Percentiles rank a stretch among this genome's conserved stretches.
Conservation (phyloP, 2,888 invertebrate genomes). For the Odontomyia ornata region DNA sequence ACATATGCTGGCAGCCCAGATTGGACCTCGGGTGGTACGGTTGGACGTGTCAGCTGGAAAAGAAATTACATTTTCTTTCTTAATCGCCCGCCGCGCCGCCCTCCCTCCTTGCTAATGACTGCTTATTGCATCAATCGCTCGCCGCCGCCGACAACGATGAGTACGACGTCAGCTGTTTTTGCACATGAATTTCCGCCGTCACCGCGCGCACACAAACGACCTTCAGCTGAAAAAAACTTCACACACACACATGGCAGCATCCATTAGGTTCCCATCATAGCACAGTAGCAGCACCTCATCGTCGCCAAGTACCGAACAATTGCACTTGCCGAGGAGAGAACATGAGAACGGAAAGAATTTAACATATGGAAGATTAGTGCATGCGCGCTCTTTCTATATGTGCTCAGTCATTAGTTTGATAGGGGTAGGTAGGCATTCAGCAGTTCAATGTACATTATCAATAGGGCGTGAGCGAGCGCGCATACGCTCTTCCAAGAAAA, state of each 20-base stretch:
- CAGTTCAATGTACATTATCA: no score
- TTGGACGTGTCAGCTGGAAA: constrained; percentile 29
- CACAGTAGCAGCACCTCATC: background rate
- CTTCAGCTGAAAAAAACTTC: background rate
- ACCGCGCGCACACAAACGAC: constrained; percentile 9
- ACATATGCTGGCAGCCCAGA: background rate
- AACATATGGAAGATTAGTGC: no score
- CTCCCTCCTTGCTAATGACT: background rate
- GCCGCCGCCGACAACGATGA: constrained; percentile 13
- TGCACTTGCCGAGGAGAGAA: background rate
- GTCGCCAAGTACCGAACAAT: background rate
- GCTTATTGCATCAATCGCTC: constrained; percentile 22
- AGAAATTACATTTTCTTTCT: constrained; percentile 18
- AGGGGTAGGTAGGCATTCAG: no score
- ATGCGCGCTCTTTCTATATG: no score
- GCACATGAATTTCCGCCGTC: background rate
- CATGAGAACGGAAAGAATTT: background rate
- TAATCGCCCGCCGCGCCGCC: background rate
- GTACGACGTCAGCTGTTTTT: constrained; percentile 37
- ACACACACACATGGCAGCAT: background rate
- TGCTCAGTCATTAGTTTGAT: no score
- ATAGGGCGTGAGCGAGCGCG: no score
- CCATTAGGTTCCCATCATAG: background rate
- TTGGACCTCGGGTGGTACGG: background rate
- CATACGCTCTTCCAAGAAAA: no score